Evolutionary conservation across 2,113 vertebrate genomes (phyloP).

Genomic region (Macquaria ambigua): DNA sequence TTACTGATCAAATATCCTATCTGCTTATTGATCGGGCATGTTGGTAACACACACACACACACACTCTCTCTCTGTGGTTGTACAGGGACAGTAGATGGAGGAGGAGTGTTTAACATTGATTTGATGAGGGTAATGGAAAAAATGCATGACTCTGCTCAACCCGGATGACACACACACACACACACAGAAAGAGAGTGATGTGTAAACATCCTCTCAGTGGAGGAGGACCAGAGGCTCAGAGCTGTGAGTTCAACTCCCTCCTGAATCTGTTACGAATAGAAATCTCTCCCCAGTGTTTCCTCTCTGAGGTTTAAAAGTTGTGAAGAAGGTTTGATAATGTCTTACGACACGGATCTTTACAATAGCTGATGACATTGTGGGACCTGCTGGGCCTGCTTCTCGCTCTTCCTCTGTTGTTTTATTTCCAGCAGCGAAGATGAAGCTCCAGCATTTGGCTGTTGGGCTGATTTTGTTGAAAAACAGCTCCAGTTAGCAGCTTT

Average conservation of each 20-base stretch:
- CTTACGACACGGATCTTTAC: not conserved
- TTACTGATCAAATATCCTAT: conserved; percentile 58
- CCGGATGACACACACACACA: conserved; percentile 68
- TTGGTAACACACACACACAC: conserved; percentile 29
- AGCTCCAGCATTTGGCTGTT: not conserved
- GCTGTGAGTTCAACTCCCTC: conserved; percentile 55
- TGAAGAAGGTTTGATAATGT: not conserved
- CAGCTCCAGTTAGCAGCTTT: not conserved
- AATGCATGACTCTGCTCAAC: conserved; percentile 79
- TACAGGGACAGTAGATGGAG: conserved; percentile 54
- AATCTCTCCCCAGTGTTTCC: conserved; percentile 17
- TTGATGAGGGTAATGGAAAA: conserved; percentile 86
- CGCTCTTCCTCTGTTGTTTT: not conserved
- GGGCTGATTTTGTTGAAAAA: not conserved
- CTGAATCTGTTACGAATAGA: conserved; percentile 49
- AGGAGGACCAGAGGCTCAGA: conserved; percentile 69
- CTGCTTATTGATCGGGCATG: conserved; percentile 55
- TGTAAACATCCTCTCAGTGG: conserved; percentile 76
- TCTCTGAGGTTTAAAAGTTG: conserved; percentile 21
- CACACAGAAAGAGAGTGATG: conserved; percentile 24
- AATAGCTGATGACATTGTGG: not conserved
- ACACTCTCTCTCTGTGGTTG: conserved; percentile 16
- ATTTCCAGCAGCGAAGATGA: not conserved
- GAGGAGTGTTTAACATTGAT: conserved; percentile 79
- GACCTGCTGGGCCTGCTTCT: not conserved